Conservation (phyloP, 2,113 vertebrate species). For the Axis porcinus region DNA sequence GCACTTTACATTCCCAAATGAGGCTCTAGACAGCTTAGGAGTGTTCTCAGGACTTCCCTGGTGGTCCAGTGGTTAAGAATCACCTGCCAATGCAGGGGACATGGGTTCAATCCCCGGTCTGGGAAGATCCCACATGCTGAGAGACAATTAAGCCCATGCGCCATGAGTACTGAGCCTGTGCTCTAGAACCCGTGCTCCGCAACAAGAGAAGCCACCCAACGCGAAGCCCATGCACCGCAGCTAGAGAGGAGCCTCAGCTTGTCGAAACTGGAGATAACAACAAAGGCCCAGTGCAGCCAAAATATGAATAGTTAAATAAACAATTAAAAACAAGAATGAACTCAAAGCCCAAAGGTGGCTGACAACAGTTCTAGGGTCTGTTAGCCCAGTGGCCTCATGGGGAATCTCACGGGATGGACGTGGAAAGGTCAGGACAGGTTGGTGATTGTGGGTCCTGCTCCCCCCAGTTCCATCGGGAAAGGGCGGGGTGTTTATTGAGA, state of each 20-base stretch:
- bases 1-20: not conserved
- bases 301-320: not conserved
- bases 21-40: not conserved
- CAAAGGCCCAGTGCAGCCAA: not conserved
- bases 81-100: not conserved
- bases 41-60: not conserved
- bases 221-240: rapidly evolving
- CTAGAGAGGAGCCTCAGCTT: not conserved
- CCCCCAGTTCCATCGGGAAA: not conserved
- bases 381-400: rapidly evolving
- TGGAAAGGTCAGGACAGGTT: not conserved
- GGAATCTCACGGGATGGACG: not conserved
- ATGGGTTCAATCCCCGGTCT: not conserved
- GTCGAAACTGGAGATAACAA: not conserved
- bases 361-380: not conserved
- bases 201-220: not conserved
- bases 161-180: not conserved
- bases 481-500: not conserved
- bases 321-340: not conserved
- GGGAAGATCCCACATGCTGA: not conserved
- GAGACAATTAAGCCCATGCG: rapidly evolving
- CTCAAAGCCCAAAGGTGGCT: not conserved
- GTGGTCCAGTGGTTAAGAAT: not conserved
- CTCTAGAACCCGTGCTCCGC: not conserved
- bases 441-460: not conserved